These are phyloP conservation scores for Pyrrhura leucotis DNA, from an alignment of 2,797 vertebrate genomes.

Conservation along the genomic window DNA sequence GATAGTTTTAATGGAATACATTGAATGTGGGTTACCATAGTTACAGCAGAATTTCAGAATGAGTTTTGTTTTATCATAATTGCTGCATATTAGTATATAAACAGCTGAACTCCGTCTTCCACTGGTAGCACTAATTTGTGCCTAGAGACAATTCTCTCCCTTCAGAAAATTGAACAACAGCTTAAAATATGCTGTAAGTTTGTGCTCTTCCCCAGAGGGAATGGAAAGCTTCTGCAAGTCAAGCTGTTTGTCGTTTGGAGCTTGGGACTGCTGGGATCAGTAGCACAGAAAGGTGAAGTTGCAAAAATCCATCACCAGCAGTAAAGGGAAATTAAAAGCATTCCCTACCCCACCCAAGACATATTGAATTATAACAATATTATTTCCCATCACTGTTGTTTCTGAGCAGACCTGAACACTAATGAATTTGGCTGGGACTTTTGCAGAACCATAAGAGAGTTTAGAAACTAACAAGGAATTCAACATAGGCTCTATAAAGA, in stretches of 20 bases:
- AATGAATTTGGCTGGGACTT: constrained; percentile 54
- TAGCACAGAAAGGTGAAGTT: constrained; percentile 48
- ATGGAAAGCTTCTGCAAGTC: constrained; percentile 67
- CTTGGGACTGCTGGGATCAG: constrained; percentile 8
- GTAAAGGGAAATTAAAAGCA: constrained; percentile 56
- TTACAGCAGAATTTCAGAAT: constrained; percentile 74
- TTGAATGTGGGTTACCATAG: constrained; percentile 76
- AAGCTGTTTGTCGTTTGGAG: constrained; percentile 55
- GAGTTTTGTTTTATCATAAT: constrained; percentile 81
- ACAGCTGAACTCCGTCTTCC: constrained; percentile 75
- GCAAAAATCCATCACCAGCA: constrained; percentile 53
- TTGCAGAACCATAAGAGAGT: constrained; percentile 12
- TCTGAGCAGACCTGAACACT: constrained; percentile 25
- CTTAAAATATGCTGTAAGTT: constrained; percentile 68
- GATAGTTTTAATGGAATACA: constrained; percentile 74
- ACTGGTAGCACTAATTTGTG: constrained; percentile 72
- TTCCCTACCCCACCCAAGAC: constrained; percentile 48
- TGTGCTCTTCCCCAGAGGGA: constrained; percentile 55
- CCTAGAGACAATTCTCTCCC: constrained; percentile 71
- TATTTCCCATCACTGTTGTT: constrained; percentile 32
- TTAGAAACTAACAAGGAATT: constrained; percentile 28
- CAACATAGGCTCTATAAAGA: background rate
- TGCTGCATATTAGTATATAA: constrained; percentile 77
- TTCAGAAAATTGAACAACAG: constrained; percentile 68
- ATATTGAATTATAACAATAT: constrained; percentile 34